These are phyloP conservation scores for Apocheima hispidaria DNA, from an alignment of 2,888 invertebrate genomes.

Conservation along the genomic window DNA sequence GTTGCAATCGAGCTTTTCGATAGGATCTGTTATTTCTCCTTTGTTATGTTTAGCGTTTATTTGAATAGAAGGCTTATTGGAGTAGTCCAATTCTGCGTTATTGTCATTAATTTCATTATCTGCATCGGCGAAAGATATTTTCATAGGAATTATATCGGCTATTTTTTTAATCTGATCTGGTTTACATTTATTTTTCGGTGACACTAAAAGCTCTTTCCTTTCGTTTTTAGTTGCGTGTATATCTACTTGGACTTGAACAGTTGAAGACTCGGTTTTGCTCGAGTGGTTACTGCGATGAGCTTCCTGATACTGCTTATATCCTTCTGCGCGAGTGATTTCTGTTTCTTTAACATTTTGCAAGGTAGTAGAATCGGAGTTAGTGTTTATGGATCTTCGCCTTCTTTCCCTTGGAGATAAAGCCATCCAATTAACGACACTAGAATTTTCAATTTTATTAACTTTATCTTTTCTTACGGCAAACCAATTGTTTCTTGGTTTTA, in stretches of 20 bases:
- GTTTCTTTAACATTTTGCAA: conserved; percentile 5
- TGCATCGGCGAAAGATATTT: conserved; percentile 33
- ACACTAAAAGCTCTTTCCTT: conserved; percentile 25
- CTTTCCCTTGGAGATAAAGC: conserved; percentile 67
- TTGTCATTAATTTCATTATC: conserved; percentile 30
- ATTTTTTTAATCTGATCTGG: conserved; percentile 14
- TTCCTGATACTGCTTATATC: conserved; percentile 6
- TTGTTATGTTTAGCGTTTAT: conserved; percentile 22
- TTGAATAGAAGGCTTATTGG: conserved; percentile 25
- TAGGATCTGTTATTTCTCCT: conserved; percentile 52
- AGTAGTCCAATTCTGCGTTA: conserved; percentile 37
- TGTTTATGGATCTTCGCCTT: conserved; percentile 50
- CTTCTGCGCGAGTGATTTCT: conserved; percentile 36
- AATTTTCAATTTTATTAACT: conserved; percentile 44
- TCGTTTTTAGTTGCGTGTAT: conserved; percentile 46
- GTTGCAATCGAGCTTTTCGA: conserved; percentile 52
- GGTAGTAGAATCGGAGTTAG: conserved; percentile 12
- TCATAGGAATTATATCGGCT: conserved; percentile 24
- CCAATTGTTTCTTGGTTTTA: conserved; percentile 61
- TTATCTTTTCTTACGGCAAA: conserved; percentile 45
- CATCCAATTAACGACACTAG: conserved; percentile 62
- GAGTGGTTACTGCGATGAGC: conserved; percentile 1
- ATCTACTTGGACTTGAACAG: conserved; percentile 51
- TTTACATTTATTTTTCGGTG: neutral
- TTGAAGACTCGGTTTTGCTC: conserved; percentile 23